Conservation (phyloP, 2,797 vertebrate species). For the Petrocephalus schoutedeni region DNA sequence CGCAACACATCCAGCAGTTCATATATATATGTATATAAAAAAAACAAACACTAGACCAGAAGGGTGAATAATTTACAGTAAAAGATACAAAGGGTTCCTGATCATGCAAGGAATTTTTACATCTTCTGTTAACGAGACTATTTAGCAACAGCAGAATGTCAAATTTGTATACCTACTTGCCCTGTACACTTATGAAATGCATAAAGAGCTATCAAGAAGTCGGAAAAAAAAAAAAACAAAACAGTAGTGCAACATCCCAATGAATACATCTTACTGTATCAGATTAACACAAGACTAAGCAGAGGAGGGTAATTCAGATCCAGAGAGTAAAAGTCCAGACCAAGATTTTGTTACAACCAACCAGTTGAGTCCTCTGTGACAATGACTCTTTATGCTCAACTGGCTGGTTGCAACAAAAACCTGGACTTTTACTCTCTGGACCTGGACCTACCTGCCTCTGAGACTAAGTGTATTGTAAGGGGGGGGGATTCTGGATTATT, state of each 20-base stretch:
- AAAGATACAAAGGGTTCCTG: slow-evolving; percentile 74
- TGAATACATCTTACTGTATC: slow-evolving; percentile 67
- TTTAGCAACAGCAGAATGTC: slow-evolving; percentile 78
- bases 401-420: too few relatives aligned
- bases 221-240: slow-evolving; percentile 59
- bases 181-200: slow-evolving; percentile 90
- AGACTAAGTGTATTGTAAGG: slow-evolving; percentile 76
- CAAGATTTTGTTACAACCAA: too few relatives aligned
- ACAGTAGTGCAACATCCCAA: slow-evolving; percentile 79
- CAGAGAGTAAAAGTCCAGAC: too few relatives aligned
- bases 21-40: neutral
- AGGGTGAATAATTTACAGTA: slow-evolving; percentile 96
- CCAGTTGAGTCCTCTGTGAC: too few relatives aligned
- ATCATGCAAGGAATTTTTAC: slow-evolving; percentile 93
- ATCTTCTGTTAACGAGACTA: slow-evolving; percentile 91
- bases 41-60: slow-evolving; percentile 61
- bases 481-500: slow-evolving; percentile 63
- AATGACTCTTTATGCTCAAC: too few relatives aligned
- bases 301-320: too few relatives aligned
- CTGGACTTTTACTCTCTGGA: too few relatives aligned
- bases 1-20: slow-evolving; percentile 64
- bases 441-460: too few relatives aligned
- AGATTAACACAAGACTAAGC: slow-evolving; percentile 64
- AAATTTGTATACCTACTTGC: slow-evolving; percentile 87
- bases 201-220: slow-evolving; percentile 74